phyloP scores from a whole-genome alignment of 2,888 invertebrate species.

The Cremastinae sp. region DNA sequence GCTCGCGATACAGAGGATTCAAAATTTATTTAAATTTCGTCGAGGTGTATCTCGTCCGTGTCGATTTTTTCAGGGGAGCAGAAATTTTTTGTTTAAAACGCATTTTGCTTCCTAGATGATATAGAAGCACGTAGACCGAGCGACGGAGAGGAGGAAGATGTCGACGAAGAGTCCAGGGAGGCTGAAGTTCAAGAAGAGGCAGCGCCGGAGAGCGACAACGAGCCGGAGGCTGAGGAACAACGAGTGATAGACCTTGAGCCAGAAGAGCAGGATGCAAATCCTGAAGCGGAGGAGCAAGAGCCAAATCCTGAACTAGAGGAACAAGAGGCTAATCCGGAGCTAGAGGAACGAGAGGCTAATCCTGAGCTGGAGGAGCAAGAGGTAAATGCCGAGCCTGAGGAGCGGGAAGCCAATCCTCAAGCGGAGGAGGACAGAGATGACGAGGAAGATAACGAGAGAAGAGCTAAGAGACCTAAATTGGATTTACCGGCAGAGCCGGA shows the following conservation, averaged over 20 bases:
- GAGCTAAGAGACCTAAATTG: constrained; percentile 39
- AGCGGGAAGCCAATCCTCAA: background rate
- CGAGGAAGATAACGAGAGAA: background rate
- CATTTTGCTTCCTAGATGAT: constrained; percentile 28
- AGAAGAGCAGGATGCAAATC: background rate
- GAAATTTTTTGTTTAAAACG: background rate
- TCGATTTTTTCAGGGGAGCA: no score
- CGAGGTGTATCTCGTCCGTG: no score
- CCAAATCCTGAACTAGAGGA: background rate
- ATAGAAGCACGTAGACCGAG: constrained; percentile 22
- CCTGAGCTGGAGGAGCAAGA: background rate
- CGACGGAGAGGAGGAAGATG: no score
- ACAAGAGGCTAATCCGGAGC: background rate
- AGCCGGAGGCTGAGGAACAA: background rate
- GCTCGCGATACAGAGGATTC: no score
- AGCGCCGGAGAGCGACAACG: constrained; percentile 12
- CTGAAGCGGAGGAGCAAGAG: background rate
- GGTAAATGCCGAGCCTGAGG: background rate
- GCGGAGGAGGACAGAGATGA: constrained; percentile 30
- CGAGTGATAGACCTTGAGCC: background rate
- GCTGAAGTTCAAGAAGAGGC: background rate
- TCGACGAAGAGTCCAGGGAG: background rate
- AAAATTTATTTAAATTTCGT: no score
- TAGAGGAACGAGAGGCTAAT: background rate
- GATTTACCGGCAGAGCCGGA: constrained; percentile 20